Base-by-base conservation (phyloP, 2,113 vertebrate species). In the Antigone vipio region DNA sequence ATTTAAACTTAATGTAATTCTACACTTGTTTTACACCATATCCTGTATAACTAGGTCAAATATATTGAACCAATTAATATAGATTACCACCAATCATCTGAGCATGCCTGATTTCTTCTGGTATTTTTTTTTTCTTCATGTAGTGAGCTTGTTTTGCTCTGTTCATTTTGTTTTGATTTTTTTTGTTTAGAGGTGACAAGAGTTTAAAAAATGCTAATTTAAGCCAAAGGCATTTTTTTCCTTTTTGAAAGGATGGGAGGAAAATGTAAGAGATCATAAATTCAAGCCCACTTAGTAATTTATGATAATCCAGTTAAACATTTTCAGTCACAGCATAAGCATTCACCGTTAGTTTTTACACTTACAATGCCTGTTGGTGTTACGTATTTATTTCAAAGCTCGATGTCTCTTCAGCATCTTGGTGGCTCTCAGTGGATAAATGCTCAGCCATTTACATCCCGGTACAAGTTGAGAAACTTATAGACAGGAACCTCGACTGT, bases 361-460 rank as follows among this genome's bases (percentile, higher is more conserved):
- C 15, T 73, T 75, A 13, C 2, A 53, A 23, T 68, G 17, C 63
- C 21, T 64, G 5, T 63, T 58, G 14, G 2, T 62, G 27, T 50
- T 90, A 56, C 0, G 8, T 27, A 23, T 87, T 66, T 68, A n/a
- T 85, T 85, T 93, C 59, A 83, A 55, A 89, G 34, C 52, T 66
- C 59, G 29, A 16, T 66, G 18, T 21, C 30, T 78, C 69, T 82
- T 92, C 53, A 76, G 44, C 80, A 21, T 32, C 56, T 63, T 72
- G 26, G 44, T 91, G 63, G 11, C 15, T 79, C 24, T 83, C 53
- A 42, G 1, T 59, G 24, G 71, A 30, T 72, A 72, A 85, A 75
- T 42, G 3, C 6, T 68, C 0, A 0, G 30, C 15, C n/a, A 26
- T 11, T 49, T 56, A 18, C 16, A 8, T 23, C 30, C 29, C 59